Conservation (phyloP, 2,797 vertebrate genomes). For the Malurus splendens region DNA sequence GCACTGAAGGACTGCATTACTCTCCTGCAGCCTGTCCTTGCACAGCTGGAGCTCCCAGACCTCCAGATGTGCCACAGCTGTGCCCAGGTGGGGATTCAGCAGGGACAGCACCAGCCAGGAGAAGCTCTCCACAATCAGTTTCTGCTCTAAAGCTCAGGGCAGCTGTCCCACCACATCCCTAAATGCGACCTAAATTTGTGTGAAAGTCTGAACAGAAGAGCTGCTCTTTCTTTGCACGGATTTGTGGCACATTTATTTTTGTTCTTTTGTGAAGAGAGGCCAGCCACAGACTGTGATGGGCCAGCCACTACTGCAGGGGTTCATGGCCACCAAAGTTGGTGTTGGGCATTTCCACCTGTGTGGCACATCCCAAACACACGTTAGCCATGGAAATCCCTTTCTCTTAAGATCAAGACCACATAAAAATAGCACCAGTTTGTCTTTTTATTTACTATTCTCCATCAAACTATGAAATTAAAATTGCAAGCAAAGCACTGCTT, state of each 20-base stretch:
- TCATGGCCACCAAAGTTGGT: background rate
- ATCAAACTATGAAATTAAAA: background rate
- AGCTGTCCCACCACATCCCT: background rate
- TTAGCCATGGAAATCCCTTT: background rate
- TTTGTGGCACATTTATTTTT: background rate
- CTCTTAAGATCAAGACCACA: background rate
- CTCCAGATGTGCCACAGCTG: background rate
- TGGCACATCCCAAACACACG: background rate
- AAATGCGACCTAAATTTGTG: rapidly evolving
- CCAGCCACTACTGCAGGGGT: background rate
- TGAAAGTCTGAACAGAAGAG: background rate
- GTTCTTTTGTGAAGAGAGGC: background rate
- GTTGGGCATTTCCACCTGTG: background rate
- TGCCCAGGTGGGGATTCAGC: background rate
- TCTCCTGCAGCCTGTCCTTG: background rate
- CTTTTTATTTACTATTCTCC: background rate
- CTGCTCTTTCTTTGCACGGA: background rate
- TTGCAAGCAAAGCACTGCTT: background rate
- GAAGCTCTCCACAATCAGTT: background rate
- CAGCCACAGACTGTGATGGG: background rate
- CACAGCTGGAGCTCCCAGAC: background rate
- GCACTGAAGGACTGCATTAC: background rate
- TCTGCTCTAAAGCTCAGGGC: rapidly evolving
- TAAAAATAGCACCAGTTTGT: background rate
- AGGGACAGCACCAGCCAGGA: background rate